Evolutionary conservation across 1,140 invertebrate genomes (phyloP).

Genomic region (Heliconius nattereri): DNA sequence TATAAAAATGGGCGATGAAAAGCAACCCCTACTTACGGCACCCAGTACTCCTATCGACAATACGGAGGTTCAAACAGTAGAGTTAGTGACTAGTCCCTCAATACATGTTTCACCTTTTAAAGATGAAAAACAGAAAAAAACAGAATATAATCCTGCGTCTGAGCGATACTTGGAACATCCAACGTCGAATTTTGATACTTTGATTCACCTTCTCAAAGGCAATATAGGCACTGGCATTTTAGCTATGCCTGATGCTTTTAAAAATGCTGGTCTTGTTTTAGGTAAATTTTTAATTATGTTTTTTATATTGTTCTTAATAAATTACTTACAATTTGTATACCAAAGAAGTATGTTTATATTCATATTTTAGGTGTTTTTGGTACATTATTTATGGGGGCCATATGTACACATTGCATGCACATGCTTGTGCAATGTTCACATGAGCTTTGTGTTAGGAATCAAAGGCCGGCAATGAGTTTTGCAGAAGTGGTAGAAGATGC

Average conservation of each 20-base stretch:
- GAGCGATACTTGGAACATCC: slow-evolving; percentile 87
- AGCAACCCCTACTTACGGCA: slow-evolving; percentile 77
- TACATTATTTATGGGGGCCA: slow-evolving; percentile 88
- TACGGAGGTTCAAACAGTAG: slow-evolving; percentile 62
- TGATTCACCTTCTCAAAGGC: slow-evolving; percentile 90
- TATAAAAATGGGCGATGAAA: slow-evolving; percentile 77
- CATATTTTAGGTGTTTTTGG: slow-evolving; percentile 81
- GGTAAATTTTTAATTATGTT: slow-evolving; percentile 70
- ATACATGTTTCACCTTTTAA: slow-evolving; percentile 48
- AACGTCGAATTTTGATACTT: slow-evolving; percentile 90
- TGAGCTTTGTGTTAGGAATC: slow-evolving; percentile 85
- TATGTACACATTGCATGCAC: slow-evolving; percentile 95
- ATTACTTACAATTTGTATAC: neutral
- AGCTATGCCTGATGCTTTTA: slow-evolving; percentile 93
- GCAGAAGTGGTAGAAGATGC: slow-evolving; percentile 87
- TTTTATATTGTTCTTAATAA: neutral
- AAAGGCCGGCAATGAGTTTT: slow-evolving; percentile 86
- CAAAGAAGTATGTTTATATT: no score
- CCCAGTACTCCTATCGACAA: slow-evolving; percentile 72
- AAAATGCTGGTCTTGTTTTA: slow-evolving; percentile 89
- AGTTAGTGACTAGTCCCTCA: slow-evolving; percentile 54
- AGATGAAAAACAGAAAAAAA: slow-evolving; percentile 63
- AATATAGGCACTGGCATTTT: slow-evolving; percentile 93
- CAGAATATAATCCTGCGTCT: slow-evolving; percentile 83
- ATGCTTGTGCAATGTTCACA: slow-evolving; percentile 89